A percentile compares a stretch with the other conserved stretches of the same genome.
phyloP scores from a whole-genome alignment of 2,888 invertebrate genomes.

The Eudasyphora cyanicolor region DNA sequence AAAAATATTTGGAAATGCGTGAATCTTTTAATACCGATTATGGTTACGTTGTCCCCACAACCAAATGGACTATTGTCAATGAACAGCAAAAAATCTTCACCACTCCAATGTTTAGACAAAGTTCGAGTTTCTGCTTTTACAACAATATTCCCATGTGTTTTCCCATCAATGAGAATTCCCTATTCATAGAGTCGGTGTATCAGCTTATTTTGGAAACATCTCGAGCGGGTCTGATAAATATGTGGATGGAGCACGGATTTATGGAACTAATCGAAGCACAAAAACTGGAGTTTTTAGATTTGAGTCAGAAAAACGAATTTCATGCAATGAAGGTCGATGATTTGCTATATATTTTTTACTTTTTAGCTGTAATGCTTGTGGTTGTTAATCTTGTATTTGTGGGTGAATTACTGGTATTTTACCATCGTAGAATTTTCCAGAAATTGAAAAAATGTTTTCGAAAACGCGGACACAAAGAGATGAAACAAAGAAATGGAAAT shows the following conservation, averaged over 20 bases:
- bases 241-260: constrained; percentile 70
- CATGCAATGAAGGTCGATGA: constrained; percentile 72
- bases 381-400: constrained; percentile 67
- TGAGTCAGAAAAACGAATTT: constrained; percentile 67
- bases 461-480: not conserved
- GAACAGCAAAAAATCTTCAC: constrained; percentile 75
- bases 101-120: constrained; percentile 70
- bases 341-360: constrained; percentile 72
- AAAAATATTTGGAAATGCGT: constrained; percentile 68
- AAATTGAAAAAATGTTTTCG: not conserved
- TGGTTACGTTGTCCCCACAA: constrained; percentile 70
- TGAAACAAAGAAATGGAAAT: not conserved
- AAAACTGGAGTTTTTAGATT: constrained; percentile 68
- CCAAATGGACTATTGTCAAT: constrained; percentile 71
- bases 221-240: constrained; percentile 67
- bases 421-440: constrained; percentile 2
- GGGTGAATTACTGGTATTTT: constrained; percentile 63
- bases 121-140: constrained; percentile 72
- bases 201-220: constrained; percentile 69
- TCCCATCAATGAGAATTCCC: constrained; percentile 73
- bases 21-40: constrained; percentile 71
- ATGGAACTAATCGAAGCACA: constrained; percentile 70
- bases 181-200: constrained; percentile 69
- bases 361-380: constrained; percentile 67
- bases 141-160: constrained; percentile 72